Evolutionary conservation across 2,113 vertebrate species (phyloP), one percentile per base, ranked within the genome.

Genomic region (Engraulis encrasicolus): DNA sequence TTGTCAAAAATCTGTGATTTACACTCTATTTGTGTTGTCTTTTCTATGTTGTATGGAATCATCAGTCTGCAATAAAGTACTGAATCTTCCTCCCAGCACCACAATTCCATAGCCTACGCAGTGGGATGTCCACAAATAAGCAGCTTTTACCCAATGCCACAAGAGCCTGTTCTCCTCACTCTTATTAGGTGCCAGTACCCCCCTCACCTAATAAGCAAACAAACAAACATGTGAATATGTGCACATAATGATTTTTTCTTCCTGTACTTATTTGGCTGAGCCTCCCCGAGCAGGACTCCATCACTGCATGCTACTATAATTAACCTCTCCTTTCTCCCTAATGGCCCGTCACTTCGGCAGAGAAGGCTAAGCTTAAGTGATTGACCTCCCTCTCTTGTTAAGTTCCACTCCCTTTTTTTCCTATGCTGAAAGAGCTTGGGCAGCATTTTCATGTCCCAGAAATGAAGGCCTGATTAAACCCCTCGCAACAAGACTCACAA

Each of bases 391-490:
- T 61, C 23, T 61, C 40, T 79, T 50, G 52, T 31, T 23, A 82
- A 82, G 81, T 82, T 78, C n/a, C 27, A 50, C 66, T 83, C 77
- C 40, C 77, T 61, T 50, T 50, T 14, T 45, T 45, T n/a, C n/a
- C n/a, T 45, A 45, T 45, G 40, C 66, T 14, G 81, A 90, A 86
- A 91, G 36, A 86, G 92, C 92, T 36, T 50, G 80, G 89, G 77
- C 89, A 92, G 92, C 91, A 84, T 80, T 93, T 93, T 91, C 45
- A 80, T n/a, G 81, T 85, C 82, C 86, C 77, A 79, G 50, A 90
- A 91, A 92, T 38, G 40, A 91, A 85, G 84, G 80, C 87, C 85
- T 74, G 88, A 83, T 74, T 91, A 86, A 85, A 87, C 66, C 15
- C 66, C 79, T 81, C 89, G 61, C 19, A 38, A n/a, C n/a, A n/a